phyloP scores from a whole-genome alignment of 1,140 invertebrate genomes.

The Nilaparvata lugens region DNA sequence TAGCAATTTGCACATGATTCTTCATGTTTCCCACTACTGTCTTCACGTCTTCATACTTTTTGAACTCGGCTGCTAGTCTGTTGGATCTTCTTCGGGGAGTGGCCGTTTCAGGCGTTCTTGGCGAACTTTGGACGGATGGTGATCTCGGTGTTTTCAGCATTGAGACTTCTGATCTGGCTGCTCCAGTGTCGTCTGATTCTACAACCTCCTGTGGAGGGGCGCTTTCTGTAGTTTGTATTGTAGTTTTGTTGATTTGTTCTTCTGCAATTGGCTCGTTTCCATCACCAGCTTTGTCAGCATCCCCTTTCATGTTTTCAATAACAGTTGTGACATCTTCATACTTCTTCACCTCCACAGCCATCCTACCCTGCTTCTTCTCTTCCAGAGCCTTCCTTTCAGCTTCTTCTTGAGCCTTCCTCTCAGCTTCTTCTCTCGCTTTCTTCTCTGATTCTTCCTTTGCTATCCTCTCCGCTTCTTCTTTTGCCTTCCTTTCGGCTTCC shows the following conservation, averaged over 20 bases:
- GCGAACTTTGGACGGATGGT: background rate
- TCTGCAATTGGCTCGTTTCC: background rate
- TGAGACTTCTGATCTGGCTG: background rate
- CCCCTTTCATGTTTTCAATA: background rate
- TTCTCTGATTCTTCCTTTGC: slow-evolving; percentile 19
- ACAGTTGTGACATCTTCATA: too few relatives aligned
- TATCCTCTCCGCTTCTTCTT: slow-evolving; percentile 15
- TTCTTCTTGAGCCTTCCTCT: slow-evolving; percentile 7
- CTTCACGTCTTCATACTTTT: background rate
- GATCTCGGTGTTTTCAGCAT: too few relatives aligned
- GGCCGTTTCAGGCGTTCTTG: background rate
- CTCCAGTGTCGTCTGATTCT: background rate
- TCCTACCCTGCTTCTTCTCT: background rate
- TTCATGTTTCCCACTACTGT: background rate
- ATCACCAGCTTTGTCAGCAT: background rate
- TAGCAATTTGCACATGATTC: background rate
- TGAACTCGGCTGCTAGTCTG: background rate
- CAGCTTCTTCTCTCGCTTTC: slow-evolving; percentile 19
- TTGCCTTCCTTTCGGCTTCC: slow-evolving; percentile 14
- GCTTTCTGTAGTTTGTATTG: background rate
- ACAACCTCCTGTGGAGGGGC: background rate
- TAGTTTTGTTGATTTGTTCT: background rate
- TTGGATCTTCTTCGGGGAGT: background rate
- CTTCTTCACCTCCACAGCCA: background rate
- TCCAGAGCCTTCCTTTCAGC: background rate